Evolutionary conservation across 2,113 vertebrate genomes (phyloP).

Genomic region (Cyphomyrus discorhynchus): DNA sequence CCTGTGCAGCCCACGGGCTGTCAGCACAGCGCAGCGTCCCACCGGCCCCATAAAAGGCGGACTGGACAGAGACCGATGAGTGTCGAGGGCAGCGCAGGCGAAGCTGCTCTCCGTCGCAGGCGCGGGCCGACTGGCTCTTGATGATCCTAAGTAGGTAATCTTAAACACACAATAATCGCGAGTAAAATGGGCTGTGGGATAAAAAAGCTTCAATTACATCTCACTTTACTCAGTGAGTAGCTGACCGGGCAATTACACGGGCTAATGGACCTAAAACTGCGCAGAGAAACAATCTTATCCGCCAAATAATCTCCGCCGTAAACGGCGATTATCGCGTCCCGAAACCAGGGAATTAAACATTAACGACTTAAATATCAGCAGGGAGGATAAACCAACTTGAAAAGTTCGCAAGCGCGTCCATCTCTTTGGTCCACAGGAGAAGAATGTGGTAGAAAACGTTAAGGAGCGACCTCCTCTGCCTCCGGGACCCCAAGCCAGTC

Average conservation of each 20-base stretch:
- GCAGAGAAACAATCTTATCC: not conserved
- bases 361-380: not conserved
- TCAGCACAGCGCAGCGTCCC: constrained; percentile 50
- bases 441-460: constrained; percentile 52
- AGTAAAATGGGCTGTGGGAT: not conserved
- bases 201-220: not conserved
- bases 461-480: constrained; percentile 41
- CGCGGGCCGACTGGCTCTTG: constrained; percentile 79
- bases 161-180: constrained; percentile 47
- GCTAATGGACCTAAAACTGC: not conserved
- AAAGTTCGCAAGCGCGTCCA: constrained; percentile 58
- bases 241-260: not conserved
- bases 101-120: constrained; percentile 79
- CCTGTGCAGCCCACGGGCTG: constrained; percentile 45
- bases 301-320: not conserved
- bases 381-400: constrained; percentile 52
- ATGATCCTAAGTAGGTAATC: constrained; percentile 90
- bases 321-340: not conserved
- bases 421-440: constrained; percentile 56
- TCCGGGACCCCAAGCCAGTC: constrained; percentile 43
- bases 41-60: constrained; percentile 77
- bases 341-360: not conserved
- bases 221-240: not conserved
- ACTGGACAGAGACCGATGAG: constrained; percentile 83
- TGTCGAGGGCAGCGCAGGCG: constrained; percentile 83